These are phyloP conservation scores for Protonibea diacanthus DNA, from an alignment of 2,797 vertebrate species.

Conservation along the genomic window DNA sequence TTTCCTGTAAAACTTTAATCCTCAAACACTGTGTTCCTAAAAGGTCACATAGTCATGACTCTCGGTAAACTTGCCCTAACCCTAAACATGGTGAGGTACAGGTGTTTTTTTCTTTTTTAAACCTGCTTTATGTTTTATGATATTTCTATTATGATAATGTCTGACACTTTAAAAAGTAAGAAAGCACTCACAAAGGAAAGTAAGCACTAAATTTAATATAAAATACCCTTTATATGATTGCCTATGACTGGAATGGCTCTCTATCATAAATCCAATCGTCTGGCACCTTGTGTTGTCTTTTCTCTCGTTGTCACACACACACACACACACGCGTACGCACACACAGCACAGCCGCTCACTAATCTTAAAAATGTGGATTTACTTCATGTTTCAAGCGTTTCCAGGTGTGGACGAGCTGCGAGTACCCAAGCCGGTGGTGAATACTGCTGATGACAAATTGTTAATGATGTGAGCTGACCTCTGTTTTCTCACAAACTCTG, in stretches of 20 bases:
- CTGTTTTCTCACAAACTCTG: slow-evolving; percentile 35
- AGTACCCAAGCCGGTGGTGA: not conserved
- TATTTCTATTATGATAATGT: slow-evolving; percentile 1
- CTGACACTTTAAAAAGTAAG: not conserved
- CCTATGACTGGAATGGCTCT: not conserved
- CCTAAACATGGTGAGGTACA: not conserved
- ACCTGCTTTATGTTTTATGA: not conserved
- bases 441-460: slow-evolving; percentile 35
- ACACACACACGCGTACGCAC: not conserved
- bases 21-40: not conserved
- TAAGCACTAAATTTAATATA: not conserved
- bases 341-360: not conserved
- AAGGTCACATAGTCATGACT: not conserved
- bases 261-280: not conserved
- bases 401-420: slow-evolving; percentile 22
- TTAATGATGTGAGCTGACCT: slow-evolving; percentile 36
- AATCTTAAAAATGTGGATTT: slow-evolving; percentile 19
- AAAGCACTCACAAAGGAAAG: not conserved
- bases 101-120: not conserved
- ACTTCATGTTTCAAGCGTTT: slow-evolving; percentile 11
- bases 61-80: not conserved
- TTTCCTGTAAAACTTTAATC: not conserved
- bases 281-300: not conserved
- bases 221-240: not conserved
- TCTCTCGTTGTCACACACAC: not conserved